These are phyloP conservation scores for Eurytoma californica DNA, from an alignment of 2,888 invertebrate genomes.

Conservation along the genomic window DNA sequence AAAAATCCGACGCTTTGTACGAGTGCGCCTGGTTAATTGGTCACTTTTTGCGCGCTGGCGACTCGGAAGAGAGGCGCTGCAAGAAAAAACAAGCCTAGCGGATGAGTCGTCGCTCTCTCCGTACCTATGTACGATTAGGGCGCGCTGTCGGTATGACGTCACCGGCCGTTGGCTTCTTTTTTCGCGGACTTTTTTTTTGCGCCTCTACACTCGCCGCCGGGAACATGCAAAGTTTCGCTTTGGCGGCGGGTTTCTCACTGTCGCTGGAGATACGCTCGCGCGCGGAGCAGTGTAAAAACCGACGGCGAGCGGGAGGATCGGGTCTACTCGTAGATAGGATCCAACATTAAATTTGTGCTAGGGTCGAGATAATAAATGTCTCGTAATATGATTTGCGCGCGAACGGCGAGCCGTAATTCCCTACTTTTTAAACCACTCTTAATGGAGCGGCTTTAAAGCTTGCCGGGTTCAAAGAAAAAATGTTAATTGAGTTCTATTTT, in stretches of 20 bases:
- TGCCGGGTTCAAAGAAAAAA: background rate
- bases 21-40: conserved; percentile 43
- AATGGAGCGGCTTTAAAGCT: background rate
- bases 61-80: background rate
- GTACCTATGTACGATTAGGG: conserved; percentile 4
- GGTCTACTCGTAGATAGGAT: conserved; percentile 9
- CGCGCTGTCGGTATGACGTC: background rate
- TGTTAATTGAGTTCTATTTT: conserved; percentile 9
- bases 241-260: too few species aligned
- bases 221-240: too few species aligned
- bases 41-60: conserved; percentile 15
- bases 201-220: background rate
- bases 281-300: too few species aligned
- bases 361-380: conserved; percentile 32
- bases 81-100: background rate
- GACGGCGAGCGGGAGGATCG: too few species aligned
- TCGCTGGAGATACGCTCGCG: too few species aligned
- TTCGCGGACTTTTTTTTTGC: background rate
- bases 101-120: background rate
- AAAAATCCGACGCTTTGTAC: conserved; percentile 24
- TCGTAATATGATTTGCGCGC: conserved; percentile 28
- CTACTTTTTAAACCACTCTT: conserved; percentile 7
- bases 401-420: conserved; percentile 26
- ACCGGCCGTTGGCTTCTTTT: too few species aligned
- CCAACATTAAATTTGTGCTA: conserved; percentile 35